A percentile compares a stretch with the other conserved stretches of the same genome.
Evolutionary conservation across 1,140 invertebrate species (phyloP).

Genomic region (Aethina tumida): DNA sequence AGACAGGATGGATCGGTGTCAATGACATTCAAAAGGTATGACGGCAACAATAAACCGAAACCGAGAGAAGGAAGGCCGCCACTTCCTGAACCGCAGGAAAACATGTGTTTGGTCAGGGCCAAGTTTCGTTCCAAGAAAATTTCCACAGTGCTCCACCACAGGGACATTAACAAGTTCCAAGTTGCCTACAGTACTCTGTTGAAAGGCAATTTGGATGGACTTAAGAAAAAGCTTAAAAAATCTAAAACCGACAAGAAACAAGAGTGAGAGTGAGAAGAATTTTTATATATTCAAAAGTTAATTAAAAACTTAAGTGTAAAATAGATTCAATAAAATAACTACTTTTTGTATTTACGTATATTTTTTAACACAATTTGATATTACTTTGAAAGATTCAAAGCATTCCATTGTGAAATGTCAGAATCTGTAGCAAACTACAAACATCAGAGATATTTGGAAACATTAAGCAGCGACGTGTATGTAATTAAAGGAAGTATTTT

Average conservation of each 20-base stretch:
- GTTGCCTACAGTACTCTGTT: slow-evolving; percentile 72
- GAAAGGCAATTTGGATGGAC: slow-evolving; percentile 75
- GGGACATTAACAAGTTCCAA: slow-evolving; percentile 78
- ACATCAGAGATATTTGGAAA: no score
- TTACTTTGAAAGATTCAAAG: no score
- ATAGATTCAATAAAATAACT: no score
- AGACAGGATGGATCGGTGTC: slow-evolving; percentile 49
- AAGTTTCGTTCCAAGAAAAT: slow-evolving; percentile 65
- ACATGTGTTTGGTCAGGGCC: slow-evolving; percentile 64
- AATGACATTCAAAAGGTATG: slow-evolving; percentile 61
- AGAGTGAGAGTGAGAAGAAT: no score
- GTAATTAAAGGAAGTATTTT: no score
- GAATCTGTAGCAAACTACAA: no score
- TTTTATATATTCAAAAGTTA: no score
- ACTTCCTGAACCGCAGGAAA: slow-evolving; percentile 50
- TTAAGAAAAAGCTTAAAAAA: slow-evolving; percentile 81
- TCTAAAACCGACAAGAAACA: slow-evolving; percentile 61
- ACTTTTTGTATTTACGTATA: no score
- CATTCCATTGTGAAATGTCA: no score
- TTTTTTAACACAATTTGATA: no score
- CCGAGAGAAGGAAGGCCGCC: slow-evolving; percentile 49
- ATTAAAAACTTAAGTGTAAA: no score
- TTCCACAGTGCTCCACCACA: slow-evolving; percentile 66
- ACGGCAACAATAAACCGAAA: slow-evolving; percentile 60
- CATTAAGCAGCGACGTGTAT: no score